A percentile compares a stretch with the other conserved stretches of the same genome.
These are phyloP conservation scores for Eriocheir sinensis DNA, from an alignment of 1,140 invertebrate genomes.

Conservation along the genomic window DNA sequence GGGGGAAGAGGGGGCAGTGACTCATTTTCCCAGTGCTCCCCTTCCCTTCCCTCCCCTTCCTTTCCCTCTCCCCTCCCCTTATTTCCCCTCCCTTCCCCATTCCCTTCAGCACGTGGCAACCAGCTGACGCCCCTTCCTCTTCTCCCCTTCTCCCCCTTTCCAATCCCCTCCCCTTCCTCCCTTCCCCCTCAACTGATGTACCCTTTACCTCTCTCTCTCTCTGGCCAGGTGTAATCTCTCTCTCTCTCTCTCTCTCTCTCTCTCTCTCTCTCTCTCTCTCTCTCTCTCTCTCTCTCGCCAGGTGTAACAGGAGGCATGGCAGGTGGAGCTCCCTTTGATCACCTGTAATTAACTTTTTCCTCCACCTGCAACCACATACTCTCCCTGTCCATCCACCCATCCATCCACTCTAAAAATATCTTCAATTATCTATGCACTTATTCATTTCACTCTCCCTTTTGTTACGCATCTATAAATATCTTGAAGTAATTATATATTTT, in stretches of 20 bases:
- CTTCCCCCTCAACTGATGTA: neutral
- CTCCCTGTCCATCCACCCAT: too few species aligned
- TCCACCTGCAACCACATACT: too few species aligned
- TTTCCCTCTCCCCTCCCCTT: neutral
- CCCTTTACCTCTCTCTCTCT: neutral
- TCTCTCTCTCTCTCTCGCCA: neutral
- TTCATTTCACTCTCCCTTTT: too few species aligned
- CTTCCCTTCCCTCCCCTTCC: neutral
- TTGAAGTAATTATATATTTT: too few species aligned
- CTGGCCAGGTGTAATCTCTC: too few species aligned
- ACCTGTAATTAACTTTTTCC: too few species aligned
- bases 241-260: neutral
- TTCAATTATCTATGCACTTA: too few species aligned
- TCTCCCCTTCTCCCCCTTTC: neutral
- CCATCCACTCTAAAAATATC: too few species aligned
- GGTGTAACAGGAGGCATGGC: too few species aligned
- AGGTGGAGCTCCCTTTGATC: too few species aligned
- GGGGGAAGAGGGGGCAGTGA: neutral
- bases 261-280: constrained; percentile 22
- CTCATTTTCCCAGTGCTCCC: neutral
- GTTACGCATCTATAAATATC: too few species aligned
- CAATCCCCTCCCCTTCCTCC: neutral
- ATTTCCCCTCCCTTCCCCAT: neutral
- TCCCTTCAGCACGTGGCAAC: neutral
- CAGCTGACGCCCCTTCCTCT: neutral